Evolutionary conservation across 2,113 vertebrate genomes (phyloP), one percentile per base, ranked within the genome.

Genomic region (Atrichornis clamosus): DNA sequence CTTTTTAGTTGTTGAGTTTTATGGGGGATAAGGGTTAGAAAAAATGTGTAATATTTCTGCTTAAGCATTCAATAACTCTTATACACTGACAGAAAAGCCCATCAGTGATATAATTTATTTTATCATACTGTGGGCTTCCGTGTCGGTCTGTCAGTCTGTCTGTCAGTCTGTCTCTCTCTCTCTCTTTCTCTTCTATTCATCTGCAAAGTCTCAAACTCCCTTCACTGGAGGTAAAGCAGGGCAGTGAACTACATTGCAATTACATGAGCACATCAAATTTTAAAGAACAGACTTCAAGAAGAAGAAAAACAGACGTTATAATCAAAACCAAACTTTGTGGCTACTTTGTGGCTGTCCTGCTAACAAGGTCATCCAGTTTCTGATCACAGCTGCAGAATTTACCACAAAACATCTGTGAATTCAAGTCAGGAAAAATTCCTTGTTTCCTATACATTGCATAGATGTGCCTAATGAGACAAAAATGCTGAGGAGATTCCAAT

Each of bases 321-420:
- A 97, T 97, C 92, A 96, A 97, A 97, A 95, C 85, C 96, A 96
- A 96, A 96, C 73, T 84, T 74, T 77, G 35, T 93, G 78, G 94
- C 92, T 96, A 83, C 84, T 94, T 77, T 90, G 87, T 94, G 97
- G 96, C 91, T 87, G 81, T 90, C 89, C 84, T 90, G 28, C 73
- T 95, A 96, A 96, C 26, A 68, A 96, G 91, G 85, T 87, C 52
- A 47, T 84, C 37, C 88, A 94, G 70, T 87, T 94, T 87, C 95
- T 95, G 74, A 95, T 94, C 89, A 89, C 42, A 97, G 92, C 92
- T 95, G 62, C 2, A 1, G 90, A 91, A 94, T 89, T 95, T 80
- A 94, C 70, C 32, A 28, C 46, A 88, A 95, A 97, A 89, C 85
- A 94, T 90, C 89, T 96, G 91, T 80, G 86, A 89, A 91, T 59